Evolutionary conservation across 1,140 invertebrate genomes (phyloP).

Genomic region (Acromyrmex heyeri): DNA sequence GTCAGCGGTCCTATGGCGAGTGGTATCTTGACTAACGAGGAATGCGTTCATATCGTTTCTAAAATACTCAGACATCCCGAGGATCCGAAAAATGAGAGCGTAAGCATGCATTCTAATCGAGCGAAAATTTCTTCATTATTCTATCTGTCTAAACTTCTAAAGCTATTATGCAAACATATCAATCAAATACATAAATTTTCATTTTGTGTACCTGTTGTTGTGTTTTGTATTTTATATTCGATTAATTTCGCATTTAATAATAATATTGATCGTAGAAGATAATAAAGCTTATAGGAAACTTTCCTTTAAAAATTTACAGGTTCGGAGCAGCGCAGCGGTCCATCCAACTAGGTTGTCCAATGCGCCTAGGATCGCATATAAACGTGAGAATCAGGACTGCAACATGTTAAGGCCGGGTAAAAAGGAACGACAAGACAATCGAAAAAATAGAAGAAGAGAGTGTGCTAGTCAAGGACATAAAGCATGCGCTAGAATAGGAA

Average conservation of each 20-base stretch:
- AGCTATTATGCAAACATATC: not conserved
- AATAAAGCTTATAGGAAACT: not conserved
- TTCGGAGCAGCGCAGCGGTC: constrained; percentile 31
- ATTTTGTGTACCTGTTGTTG: not conserved
- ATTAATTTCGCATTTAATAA: constrained; percentile 24
- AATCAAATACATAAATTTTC: not conserved
- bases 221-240: not conserved
- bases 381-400: constrained; percentile 44
- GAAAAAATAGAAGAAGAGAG: constrained; percentile 83
- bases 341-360: constrained; percentile 70
- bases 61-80: constrained; percentile 79
- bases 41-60: constrained; percentile 78
- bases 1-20: constrained; percentile 84
- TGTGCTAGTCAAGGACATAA: constrained; percentile 80
- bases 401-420: constrained; percentile 71
- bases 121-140: not conserved
- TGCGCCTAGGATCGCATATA: constrained; percentile 68
- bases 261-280: not conserved
- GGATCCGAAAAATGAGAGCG: constrained; percentile 27
- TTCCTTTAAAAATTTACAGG: constrained; percentile 45
- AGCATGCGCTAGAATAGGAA: constrained; percentile 83
- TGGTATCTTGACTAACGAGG: constrained; percentile 80
- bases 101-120: not conserved
- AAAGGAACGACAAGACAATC: constrained; percentile 82
- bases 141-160: not conserved